A percentile compares a stretch with the other conserved stretches of the same genome.
These are phyloP conservation scores for Oryctes rhinoceros DNA, from an alignment of 1,140 invertebrate genomes.

Conservation along the genomic window DNA sequence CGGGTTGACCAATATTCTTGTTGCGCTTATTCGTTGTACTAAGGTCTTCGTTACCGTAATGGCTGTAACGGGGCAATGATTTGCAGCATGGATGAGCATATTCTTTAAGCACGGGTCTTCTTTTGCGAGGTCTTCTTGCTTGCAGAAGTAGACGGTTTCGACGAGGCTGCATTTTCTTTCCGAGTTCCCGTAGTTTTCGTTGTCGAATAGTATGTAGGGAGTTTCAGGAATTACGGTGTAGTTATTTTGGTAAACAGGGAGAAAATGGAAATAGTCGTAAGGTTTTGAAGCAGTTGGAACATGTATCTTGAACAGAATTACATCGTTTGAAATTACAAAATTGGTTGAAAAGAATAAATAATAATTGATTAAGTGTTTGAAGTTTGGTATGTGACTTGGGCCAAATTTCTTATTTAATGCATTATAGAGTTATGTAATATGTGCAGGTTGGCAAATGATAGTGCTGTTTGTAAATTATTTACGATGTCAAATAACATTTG, in stretches of 20 bases:
- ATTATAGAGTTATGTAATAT: neutral
- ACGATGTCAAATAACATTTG: neutral
- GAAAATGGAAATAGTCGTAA: constrained; percentile 3
- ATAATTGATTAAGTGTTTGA: neutral
- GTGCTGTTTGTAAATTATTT: neutral
- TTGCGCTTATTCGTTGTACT: neutral
- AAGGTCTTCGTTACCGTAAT: neutral
- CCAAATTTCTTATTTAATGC: neutral
- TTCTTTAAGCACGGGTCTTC: neutral
- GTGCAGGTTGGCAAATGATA: neutral
- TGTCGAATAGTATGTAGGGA: neutral
- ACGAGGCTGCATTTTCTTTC: neutral
- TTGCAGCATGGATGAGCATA: neutral
- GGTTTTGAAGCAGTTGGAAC: neutral
- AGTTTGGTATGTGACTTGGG: neutral
- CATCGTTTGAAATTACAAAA: neutral
- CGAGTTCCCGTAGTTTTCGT: neutral
- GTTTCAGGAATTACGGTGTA: constrained; percentile 19
- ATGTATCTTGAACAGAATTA: constrained; percentile 27
- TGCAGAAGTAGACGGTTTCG: neutral
- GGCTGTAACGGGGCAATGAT: constrained; percentile 1
- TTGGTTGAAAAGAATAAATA: constrained; percentile 14
- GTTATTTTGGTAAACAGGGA: neutral
- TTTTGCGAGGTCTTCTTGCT: neutral
- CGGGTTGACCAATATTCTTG: neutral